Conservation (phyloP, 2,888 invertebrate genomes). For the Conistra vaccinii region DNA sequence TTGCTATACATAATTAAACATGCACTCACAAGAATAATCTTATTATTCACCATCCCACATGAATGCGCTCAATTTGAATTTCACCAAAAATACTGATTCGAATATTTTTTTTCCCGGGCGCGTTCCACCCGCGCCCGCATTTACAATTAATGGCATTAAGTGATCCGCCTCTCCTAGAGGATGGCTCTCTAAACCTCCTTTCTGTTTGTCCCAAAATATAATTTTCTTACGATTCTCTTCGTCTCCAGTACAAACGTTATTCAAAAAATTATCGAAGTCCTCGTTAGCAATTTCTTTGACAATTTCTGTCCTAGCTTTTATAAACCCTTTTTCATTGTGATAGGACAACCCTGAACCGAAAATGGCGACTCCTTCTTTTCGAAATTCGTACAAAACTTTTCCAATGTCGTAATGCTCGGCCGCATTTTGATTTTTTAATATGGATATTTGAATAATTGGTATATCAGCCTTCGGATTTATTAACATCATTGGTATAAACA, state of each 20-base stretch:
- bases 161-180: conserved; percentile 74
- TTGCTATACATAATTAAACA: neutral
- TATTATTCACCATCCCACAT: conserved; percentile 68
- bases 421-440: conserved; percentile 74
- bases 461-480: conserved; percentile 76
- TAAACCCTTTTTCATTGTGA: conserved; percentile 57
- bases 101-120: conserved; percentile 70
- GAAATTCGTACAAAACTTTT: conserved; percentile 71
- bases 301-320: conserved; percentile 2
- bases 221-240: conserved; percentile 67
- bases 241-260: conserved; percentile 64
- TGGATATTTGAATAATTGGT: conserved; percentile 76
- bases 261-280: conserved; percentile 57
- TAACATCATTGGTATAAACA: conserved; percentile 79
- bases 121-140: conserved; percentile 72
- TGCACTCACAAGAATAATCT: neutral
- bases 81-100: conserved; percentile 64
- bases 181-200: conserved; percentile 69
- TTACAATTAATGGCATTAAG: conserved; percentile 77
- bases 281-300: conserved; percentile 39
- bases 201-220: conserved; percentile 67
- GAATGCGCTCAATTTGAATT: conserved; percentile 73
- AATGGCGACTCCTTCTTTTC: conserved; percentile 73
- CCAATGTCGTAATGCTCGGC: conserved; percentile 73
- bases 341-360: conserved; percentile 78